Evolutionary conservation across 2,888 invertebrate species (phyloP).

Genomic region (Pegoplata infirma): DNA sequence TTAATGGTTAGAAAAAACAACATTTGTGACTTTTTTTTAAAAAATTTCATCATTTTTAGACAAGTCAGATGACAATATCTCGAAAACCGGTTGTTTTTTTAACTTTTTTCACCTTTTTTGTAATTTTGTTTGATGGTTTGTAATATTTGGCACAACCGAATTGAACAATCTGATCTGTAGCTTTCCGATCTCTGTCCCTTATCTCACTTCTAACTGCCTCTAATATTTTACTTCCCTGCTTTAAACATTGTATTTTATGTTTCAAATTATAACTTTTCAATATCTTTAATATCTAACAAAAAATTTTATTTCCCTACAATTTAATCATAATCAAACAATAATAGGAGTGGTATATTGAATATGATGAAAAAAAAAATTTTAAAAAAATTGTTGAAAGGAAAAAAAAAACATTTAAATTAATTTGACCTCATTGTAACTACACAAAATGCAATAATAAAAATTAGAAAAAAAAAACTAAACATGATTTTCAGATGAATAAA

Average conservation of each 20-base stretch:
- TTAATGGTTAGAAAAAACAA: too few species aligned
- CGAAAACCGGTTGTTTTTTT: too few species aligned
- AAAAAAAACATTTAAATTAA: slow-evolving; percentile 44
- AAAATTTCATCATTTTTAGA: too few species aligned
- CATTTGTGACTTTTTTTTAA: too few species aligned
- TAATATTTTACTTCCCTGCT: too few species aligned
- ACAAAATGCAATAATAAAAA: slow-evolving; percentile 48
- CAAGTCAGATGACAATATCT: too few species aligned
- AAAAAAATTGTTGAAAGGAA: background rate
- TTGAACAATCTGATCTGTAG: too few species aligned
- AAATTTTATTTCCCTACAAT: slow-evolving; percentile 13
- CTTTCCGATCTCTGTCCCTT: too few species aligned
- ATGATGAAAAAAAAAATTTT: background rate
- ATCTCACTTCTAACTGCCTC: too few species aligned
- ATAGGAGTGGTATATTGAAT: slow-evolving; percentile 27
- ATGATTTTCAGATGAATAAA: slow-evolving; percentile 50
- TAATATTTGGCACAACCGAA: too few species aligned
- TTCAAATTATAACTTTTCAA: slow-evolving; percentile 1
- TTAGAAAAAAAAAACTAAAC: slow-evolving; percentile 31
- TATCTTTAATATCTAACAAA: slow-evolving; percentile 1
- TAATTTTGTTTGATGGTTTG: too few species aligned
- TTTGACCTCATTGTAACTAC: slow-evolving; percentile 54
- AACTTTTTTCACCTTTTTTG: too few species aligned
- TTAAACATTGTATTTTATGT: background rate
- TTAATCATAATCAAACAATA: background rate